Evolutionary conservation across 92 coral and sea anemone genomes (phyloP).

Genomic region (Heteractis magnifica): DNA sequence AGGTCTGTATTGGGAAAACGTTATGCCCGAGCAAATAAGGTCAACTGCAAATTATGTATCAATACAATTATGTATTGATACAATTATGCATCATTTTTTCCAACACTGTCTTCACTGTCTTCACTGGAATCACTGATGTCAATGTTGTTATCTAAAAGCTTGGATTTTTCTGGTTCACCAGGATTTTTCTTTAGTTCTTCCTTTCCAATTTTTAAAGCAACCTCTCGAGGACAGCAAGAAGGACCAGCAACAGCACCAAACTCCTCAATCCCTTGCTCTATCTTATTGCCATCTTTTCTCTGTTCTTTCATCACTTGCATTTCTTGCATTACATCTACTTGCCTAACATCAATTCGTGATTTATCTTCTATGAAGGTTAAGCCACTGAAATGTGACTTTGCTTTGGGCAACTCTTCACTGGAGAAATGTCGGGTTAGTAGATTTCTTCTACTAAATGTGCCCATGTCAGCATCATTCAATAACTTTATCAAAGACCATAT

Average conservation of each 20-base stretch:
- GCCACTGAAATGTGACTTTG: neutral
- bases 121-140: neutral
- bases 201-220: neutral
- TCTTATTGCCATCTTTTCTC: neutral
- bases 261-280: neutral
- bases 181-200: neutral
- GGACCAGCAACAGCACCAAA: neutral
- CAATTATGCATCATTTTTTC: neutral
- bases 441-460: slow-evolving; percentile 4
- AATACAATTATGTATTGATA: too few species aligned
- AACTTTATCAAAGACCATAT: slow-evolving; percentile 47
- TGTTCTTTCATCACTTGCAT: neutral
- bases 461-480: slow-evolving; percentile 19
- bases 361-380: slow-evolving; percentile 2
- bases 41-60: too few species aligned
- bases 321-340: neutral
- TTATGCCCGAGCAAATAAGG: too few species aligned
- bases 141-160: neutral
- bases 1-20: too few species aligned
- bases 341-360: neutral
- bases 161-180: slow-evolving; percentile 24
- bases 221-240: neutral
- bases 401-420: slow-evolving; percentile 21
- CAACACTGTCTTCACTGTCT: neutral
- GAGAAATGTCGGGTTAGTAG: slow-evolving; percentile 24